Evolutionary conservation across 2,113 vertebrate species (phyloP).

Genomic region (Pongo abelii): DNA sequence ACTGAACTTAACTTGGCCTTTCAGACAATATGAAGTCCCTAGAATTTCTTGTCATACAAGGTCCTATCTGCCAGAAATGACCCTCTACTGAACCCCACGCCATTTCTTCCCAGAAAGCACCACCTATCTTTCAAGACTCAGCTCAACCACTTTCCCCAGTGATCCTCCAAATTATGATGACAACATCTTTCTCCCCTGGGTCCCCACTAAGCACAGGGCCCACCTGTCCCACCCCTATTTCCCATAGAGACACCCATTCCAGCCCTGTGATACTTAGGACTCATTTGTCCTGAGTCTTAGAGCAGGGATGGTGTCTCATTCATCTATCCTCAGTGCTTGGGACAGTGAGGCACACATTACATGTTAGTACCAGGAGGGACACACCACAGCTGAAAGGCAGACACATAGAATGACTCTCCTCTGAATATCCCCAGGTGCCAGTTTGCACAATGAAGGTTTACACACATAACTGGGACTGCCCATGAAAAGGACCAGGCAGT

Average conservation of each 20-base stretch:
- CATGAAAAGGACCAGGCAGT: neutral
- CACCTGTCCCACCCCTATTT: too few relatives aligned
- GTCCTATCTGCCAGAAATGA: neutral
- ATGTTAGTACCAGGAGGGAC: neutral
- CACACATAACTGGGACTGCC: neutral
- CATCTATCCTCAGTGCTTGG: neutral
- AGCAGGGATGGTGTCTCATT: neutral
- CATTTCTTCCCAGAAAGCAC: neutral
- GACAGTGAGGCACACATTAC: neutral
- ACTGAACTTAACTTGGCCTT: neutral
- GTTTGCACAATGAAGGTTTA: neutral
- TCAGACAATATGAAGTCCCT: neutral
- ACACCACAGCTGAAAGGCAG: neutral
- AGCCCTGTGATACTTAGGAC: neutral
- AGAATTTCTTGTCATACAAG: neutral
- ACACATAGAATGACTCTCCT: neutral
- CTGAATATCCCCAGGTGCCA: fast-evolving
- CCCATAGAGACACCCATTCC: neutral
- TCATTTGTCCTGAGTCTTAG: neutral
- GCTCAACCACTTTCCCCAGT: neutral
- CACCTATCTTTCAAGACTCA: neutral
- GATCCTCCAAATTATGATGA: neutral
- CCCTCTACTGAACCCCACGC: neutral
- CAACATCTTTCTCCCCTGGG: neutral
- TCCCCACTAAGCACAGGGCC: neutral